Evolutionary conservation across 2,797 vertebrate genomes (phyloP), one percentile per base, ranked within the genome.

Genomic region (Pterois miles): DNA sequence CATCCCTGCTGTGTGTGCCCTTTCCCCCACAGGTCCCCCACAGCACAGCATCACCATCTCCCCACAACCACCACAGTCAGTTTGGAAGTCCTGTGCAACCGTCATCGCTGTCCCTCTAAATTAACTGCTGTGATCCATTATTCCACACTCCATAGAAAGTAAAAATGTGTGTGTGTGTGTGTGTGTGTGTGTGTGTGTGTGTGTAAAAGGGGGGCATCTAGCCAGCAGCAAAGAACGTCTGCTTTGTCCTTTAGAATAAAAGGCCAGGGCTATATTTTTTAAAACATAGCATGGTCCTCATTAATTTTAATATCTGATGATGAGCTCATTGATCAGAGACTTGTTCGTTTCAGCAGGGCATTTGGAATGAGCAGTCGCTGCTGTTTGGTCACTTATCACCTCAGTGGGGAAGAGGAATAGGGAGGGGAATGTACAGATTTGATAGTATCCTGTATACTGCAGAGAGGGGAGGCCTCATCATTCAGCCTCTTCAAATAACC

Each of bases 231-330:
- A 69, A 63, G 36, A 87, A 73, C 10, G 60, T 71, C 71, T 85
- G 77, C 82, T 89, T 90, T 88, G 86, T 88, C 89, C 88, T 92
- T 71, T 76, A 60, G 40, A 86, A 86, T 71, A 88, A 83, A 81
- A 80, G 74, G 56, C 67, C 68, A 67, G 71, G 43, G 73, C 31
- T 40, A 58, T 83, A 27, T 81, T 53, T 83, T 67, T 83, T 88
- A 60, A 86, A 86, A 68, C 34, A 50, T 52, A 77, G 43, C 76
- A 34, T 23, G 33, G 22, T 22, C 33, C 74, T 87, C 77, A 83
- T 91, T 90, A 73, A 88, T 87, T 86, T 90, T 82, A 85, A 87
- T 85, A 83, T 86, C 57, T 71, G 56, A 64, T 58, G 75, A 85
- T 76, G 68, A 85, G 64, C 83, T 80, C 27, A 82, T 91, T 88